Evolutionary conservation across 2,888 invertebrate genomes (phyloP).

Genomic region (Cecidostiba fungosa): DNA sequence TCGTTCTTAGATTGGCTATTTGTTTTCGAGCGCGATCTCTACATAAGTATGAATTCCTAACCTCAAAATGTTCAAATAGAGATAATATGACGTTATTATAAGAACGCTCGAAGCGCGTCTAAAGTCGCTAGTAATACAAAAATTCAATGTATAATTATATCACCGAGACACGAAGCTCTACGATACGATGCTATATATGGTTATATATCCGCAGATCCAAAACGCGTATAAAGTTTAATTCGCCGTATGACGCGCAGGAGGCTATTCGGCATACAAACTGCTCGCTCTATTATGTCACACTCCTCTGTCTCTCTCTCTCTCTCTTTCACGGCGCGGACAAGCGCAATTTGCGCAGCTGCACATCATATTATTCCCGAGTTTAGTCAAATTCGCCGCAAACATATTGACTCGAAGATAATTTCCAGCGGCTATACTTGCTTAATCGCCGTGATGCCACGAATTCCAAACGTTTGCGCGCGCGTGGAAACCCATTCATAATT

Average conservation of each 20-base stretch:
- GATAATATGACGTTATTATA: no score
- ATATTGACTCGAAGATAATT: conserved; percentile 2
- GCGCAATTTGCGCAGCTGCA: not conserved
- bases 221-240: not conserved
- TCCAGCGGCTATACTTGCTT: not conserved
- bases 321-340: not conserved
- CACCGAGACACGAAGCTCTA: no score
- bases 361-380: conserved; percentile 5
- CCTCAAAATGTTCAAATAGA: no score
- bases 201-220: not conserved
- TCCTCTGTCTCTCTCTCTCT: not conserved
- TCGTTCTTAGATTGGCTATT: no score
- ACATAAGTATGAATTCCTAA: no score
- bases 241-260: not conserved
- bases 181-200: no score
- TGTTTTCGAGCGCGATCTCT: no score
- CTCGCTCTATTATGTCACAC: not conserved
- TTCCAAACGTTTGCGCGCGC: not conserved
- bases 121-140: no score
- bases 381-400: not conserved
- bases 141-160: no score
- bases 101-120: no score
- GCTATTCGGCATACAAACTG: conserved; percentile 9
- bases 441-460: not conserved
- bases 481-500: not conserved